A percentile compares a stretch with the other conserved stretches of the same genome.
These are phyloP conservation scores for Luehdorfia chinensis DNA, from an alignment of 1,140 invertebrate genomes.

Conservation along the genomic window DNA sequence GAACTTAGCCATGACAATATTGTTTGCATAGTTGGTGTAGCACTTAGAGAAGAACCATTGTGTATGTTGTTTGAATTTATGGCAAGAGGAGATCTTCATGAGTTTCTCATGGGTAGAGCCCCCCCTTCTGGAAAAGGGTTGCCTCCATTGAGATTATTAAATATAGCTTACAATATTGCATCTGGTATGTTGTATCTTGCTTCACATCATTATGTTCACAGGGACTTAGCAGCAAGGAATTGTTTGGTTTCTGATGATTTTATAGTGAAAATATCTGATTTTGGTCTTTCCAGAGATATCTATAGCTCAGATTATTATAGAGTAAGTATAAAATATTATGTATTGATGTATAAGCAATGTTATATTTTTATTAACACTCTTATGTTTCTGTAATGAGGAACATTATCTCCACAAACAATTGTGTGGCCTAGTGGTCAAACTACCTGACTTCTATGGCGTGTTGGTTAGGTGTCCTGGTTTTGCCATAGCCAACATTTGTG, in stretches of 20 bases:
- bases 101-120: slow-evolving; percentile 94
- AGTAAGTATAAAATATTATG: slow-evolving; percentile 49
- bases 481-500: too few species aligned
- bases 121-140: slow-evolving; percentile 84
- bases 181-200: slow-evolving; percentile 98
- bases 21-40: slow-evolving; percentile 95
- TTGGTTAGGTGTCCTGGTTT: too few species aligned
- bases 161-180: slow-evolving; percentile 94
- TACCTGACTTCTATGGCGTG: too few species aligned
- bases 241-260: slow-evolving; percentile 96
- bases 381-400: neutral
- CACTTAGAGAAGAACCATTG: slow-evolving; percentile 92
- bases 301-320: slow-evolving; percentile 91
- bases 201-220: slow-evolving; percentile 96
- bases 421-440: too few species aligned
- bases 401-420: too few species aligned
- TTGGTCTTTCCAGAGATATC: slow-evolving; percentile 95
- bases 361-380: slow-evolving; percentile 12
- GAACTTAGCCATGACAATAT: slow-evolving; percentile 97
- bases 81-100: slow-evolving; percentile 95
- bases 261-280: slow-evolving; percentile 97
- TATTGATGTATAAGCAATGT: too few species aligned
- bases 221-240: slow-evolving; percentile 97
- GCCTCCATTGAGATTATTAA: slow-evolving; percentile 78
- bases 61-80: slow-evolving; percentile 99